These are phyloP conservation scores for Beris morrisii DNA, from an alignment of 2,888 invertebrate genomes.

Conservation along the genomic window DNA sequence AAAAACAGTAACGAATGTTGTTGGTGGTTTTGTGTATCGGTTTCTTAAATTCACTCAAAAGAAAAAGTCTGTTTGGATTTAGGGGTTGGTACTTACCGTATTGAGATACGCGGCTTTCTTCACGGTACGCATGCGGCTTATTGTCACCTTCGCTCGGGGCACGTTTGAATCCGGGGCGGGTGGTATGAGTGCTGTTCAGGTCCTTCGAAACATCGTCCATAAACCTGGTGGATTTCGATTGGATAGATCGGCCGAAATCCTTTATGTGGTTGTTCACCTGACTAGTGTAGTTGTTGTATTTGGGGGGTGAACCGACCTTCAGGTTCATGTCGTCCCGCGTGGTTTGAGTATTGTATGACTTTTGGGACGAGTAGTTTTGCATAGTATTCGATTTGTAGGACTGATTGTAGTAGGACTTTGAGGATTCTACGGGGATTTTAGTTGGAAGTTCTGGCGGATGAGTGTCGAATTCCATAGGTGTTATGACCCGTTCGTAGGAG, in stretches of 20 bases:
- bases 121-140: constrained; percentile 68
- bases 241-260: constrained; percentile 68
- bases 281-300: constrained; percentile 61
- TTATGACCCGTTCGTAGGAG: constrained; percentile 59
- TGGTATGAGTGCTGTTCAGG: constrained; percentile 55
- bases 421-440: constrained; percentile 49
- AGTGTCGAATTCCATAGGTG: constrained; percentile 66
- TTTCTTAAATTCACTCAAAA: not conserved
- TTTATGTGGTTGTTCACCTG: constrained; percentile 61
- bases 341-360: constrained; percentile 40
- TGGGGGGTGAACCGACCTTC: constrained; percentile 63
- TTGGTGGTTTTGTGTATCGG: not conserved
- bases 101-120: constrained; percentile 70
- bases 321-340: constrained; percentile 52
- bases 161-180: constrained; percentile 53
- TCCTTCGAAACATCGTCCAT: constrained; percentile 67
- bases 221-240: constrained; percentile 69
- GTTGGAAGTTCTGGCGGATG: constrained; percentile 58
- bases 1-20: constrained; percentile 5
- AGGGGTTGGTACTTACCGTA: constrained; percentile 62
- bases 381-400: constrained; percentile 47
- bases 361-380: constrained; percentile 42
- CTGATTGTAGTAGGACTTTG: constrained; percentile 33
- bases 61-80: not conserved
- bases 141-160: constrained; percentile 56